These are phyloP conservation scores for Phalacrocorax carbo DNA, from an alignment of 2,113 vertebrate species.

Conservation along the genomic window DNA sequence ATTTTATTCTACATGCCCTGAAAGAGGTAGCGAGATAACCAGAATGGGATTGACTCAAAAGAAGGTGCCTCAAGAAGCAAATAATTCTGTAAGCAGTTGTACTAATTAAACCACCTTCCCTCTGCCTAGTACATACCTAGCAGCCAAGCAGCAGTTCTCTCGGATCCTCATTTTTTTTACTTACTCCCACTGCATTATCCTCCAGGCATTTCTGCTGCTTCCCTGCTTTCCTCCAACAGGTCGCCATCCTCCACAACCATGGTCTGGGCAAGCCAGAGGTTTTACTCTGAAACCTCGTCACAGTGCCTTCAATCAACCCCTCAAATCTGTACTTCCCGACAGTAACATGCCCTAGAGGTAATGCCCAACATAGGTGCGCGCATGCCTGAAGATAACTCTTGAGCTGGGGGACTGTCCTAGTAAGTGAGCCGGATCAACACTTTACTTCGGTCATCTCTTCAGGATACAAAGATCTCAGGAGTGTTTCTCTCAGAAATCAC, in stretches of 20 bases:
- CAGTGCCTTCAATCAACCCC: not conserved
- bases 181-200: not conserved
- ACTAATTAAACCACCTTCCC: not conserved
- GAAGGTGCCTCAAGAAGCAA: not conserved
- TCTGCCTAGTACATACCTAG: not conserved
- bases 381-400: rapidly evolving
- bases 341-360: not conserved
- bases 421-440: rapidly evolving
- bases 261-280: not conserved
- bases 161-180: not conserved
- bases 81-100: not conserved
- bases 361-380: not conserved
- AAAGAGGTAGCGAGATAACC: not conserved
- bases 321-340: not conserved
- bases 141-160: not conserved
- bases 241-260: not conserved
- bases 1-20: not conserved
- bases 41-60: not conserved
- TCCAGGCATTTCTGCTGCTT: not conserved
- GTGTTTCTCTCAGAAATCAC: not conserved
- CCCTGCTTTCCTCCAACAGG: not conserved
- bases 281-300: not conserved
- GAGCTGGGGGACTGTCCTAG: not conserved
- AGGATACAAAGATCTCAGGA: not conserved
- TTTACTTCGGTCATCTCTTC: not conserved